These are phyloP conservation scores for Psix sp. DNA, from an alignment of 1,140 invertebrate species.

Conservation along the genomic window DNA sequence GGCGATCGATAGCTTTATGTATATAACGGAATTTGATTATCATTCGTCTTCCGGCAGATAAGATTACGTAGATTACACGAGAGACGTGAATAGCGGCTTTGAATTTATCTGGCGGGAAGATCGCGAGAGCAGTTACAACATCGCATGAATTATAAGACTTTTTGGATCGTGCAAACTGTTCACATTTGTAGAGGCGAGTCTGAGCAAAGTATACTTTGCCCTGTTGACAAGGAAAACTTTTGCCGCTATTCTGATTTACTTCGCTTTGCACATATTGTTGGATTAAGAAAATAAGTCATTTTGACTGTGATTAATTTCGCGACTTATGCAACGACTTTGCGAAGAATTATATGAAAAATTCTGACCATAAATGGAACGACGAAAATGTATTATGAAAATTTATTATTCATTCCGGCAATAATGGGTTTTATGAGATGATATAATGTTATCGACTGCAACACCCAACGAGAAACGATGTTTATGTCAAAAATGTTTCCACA, in stretches of 20 bases:
- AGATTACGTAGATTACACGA: constrained; percentile 55
- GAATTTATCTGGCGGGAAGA: constrained; percentile 53
- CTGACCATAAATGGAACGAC: constrained; percentile 47
- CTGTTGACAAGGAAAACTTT: constrained; percentile 58
- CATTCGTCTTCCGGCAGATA: constrained; percentile 58
- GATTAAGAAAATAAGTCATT: constrained; percentile 58
- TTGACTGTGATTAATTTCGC: constrained; percentile 54
- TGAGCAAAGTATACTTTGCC: constrained; percentile 51
- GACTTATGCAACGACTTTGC: constrained; percentile 41
- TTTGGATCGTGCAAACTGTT: constrained; percentile 54
- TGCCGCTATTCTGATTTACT: constrained; percentile 55
- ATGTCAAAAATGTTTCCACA: constrained; percentile 28
- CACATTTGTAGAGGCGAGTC: constrained; percentile 54
- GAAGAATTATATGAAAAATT: constrained; percentile 54
- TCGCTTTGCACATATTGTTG: constrained; percentile 53
- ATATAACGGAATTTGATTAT: constrained; percentile 56
- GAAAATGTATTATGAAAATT: constrained; percentile 48
- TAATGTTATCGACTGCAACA: constrained; percentile 38
- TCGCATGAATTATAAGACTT: constrained; percentile 61
- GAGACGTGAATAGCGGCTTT: constrained; percentile 54
- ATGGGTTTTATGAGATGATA: constrained; percentile 33
- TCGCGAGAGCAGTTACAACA: constrained; percentile 53
- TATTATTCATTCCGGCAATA: constrained; percentile 45
- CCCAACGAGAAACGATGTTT: constrained; percentile 8
- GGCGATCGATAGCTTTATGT: constrained; percentile 52